Evolutionary conservation across 2,888 invertebrate genomes (phyloP).

Genomic region (Synergus laeviventris): DNA sequence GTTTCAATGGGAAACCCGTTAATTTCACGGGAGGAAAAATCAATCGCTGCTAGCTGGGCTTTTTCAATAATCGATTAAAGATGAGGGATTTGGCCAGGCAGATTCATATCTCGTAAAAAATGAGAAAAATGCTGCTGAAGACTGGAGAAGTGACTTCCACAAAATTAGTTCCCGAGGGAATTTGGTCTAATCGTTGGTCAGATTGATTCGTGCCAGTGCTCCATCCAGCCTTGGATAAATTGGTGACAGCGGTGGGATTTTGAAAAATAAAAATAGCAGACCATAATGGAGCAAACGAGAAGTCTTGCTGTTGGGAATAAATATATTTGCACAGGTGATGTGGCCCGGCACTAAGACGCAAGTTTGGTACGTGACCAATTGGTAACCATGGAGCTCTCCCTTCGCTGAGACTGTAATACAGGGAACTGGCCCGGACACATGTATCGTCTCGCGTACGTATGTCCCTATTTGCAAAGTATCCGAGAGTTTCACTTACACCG

Average conservation of each 20-base stretch:
- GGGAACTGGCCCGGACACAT: constrained; percentile 34
- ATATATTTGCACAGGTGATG: constrained; percentile 36
- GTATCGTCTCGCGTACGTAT: constrained; percentile 28
- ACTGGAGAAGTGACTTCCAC: too few relatives aligned
- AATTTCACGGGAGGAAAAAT: constrained; percentile 63
- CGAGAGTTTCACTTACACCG: constrained; percentile 14
- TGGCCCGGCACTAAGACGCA: constrained; percentile 12
- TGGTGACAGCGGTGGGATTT: too few relatives aligned
- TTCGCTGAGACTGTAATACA: constrained; percentile 14
- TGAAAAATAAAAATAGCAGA: not conserved
- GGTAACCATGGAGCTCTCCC: constrained; percentile 18
- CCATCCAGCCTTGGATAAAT: too few relatives aligned
- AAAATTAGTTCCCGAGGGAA: too few relatives aligned
- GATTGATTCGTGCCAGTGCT: too few relatives aligned
- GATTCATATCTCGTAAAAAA: too few relatives aligned
- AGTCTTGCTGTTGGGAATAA: not conserved
- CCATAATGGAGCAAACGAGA: not conserved
- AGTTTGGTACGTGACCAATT: constrained; percentile 32
- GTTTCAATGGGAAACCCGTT: constrained; percentile 63
- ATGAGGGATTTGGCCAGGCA: not conserved
- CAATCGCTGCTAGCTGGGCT: constrained; percentile 51
- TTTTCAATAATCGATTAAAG: not conserved
- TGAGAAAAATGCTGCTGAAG: too few relatives aligned
- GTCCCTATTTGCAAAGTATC: constrained; percentile 10
- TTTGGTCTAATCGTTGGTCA: too few relatives aligned